phyloP scores from a whole-genome alignment of 2,888 invertebrate genomes.

The Dorcus parallelipipedus region DNA sequence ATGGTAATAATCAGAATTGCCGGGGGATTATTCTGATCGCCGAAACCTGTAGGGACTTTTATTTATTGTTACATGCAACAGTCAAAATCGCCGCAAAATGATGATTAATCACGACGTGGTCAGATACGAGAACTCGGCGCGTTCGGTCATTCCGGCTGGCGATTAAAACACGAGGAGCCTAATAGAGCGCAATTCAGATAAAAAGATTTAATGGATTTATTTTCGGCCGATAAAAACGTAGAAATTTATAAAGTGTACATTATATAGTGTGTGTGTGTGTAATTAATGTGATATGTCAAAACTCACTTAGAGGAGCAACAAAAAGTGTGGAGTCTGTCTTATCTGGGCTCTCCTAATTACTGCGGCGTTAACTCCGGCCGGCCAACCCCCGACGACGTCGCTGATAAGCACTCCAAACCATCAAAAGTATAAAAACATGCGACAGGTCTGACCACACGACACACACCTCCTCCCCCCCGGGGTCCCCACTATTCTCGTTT shows the following conservation, averaged over 20 bases:
- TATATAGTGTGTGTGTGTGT: constrained; percentile 9
- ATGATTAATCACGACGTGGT: too few relatives aligned
- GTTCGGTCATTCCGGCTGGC: too few relatives aligned
- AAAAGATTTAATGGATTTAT: too few relatives aligned
- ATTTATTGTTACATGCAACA: too few relatives aligned
- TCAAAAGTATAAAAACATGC: constrained; percentile 27
- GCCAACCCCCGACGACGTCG: constrained; percentile 20
- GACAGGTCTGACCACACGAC: constrained; percentile 10
- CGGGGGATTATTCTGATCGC: too few relatives aligned
- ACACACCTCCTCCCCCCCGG: neutral
- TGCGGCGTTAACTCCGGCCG: constrained; percentile 14
- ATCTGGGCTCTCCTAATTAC: constrained; percentile 29
- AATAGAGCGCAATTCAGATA: too few relatives aligned
- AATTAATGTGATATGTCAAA: constrained; percentile 27
- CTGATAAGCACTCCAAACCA: constrained; percentile 22
- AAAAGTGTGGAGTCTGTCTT: constrained; percentile 28
- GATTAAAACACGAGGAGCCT: too few relatives aligned
- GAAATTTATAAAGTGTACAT: neutral
- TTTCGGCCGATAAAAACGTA: neutral
- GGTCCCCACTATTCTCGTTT: neutral
- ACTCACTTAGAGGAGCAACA: constrained; percentile 24
- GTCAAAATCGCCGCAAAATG: too few relatives aligned
- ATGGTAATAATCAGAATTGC: too few relatives aligned
- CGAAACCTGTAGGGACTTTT: too few relatives aligned
- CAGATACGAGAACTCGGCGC: too few relatives aligned